Conservation (phyloP, 2,113 vertebrate genomes). For the Cinclus cinclus region DNA sequence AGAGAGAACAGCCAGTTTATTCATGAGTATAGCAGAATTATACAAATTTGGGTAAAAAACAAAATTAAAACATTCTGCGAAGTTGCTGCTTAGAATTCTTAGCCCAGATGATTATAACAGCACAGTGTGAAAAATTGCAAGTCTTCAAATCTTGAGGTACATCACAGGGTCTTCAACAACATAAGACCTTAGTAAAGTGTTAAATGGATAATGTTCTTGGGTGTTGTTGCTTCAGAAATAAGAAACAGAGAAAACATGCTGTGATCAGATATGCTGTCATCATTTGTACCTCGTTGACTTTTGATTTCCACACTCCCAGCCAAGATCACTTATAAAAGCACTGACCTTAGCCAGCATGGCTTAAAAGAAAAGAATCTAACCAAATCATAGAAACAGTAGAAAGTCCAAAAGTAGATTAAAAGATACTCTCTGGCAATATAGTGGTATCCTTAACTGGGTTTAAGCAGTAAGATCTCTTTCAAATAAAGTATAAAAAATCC, state of each 20-base stretch:
- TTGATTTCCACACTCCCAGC: neutral
- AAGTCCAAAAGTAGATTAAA: neutral
- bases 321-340: neutral
- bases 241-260: neutral
- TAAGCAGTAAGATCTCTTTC: neutral
- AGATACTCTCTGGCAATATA: neutral
- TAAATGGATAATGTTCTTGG: neutral
- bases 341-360: neutral
- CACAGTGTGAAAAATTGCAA: neutral
- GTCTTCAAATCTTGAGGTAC: neutral
- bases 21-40: neutral
- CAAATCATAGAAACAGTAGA: neutral
- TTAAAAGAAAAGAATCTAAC: neutral
- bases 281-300: neutral
- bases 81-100: neutral
- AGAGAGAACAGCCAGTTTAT: neutral
- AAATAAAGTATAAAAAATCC: neutral
- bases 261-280: neutral
- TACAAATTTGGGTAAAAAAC: neutral
- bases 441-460: neutral
- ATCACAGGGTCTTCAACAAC: neutral
- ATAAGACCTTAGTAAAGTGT: neutral
- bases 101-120: neutral
- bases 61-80: neutral
- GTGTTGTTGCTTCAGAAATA: neutral